These are phyloP conservation scores for Passer domesticus DNA, from an alignment of 2,113 vertebrate species.

Conservation along the genomic window DNA sequence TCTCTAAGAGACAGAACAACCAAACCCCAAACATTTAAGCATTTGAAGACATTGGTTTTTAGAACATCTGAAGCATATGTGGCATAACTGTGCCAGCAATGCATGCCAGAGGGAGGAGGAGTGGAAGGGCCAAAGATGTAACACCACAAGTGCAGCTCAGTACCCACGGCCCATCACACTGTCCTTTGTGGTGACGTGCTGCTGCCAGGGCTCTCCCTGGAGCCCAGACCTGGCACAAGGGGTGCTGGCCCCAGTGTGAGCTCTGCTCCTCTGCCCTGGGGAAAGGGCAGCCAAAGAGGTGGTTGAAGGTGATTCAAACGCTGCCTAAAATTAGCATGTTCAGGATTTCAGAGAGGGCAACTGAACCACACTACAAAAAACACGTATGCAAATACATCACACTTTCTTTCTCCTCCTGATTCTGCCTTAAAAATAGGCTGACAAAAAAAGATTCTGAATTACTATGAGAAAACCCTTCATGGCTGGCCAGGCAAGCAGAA, in stretches of 20 bases:
- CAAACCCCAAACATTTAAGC: accelerated
- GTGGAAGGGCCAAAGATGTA: not conserved
- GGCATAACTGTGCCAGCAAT: not conserved
- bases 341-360: not conserved
- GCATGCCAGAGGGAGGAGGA: not conserved
- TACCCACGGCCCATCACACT: accelerated
- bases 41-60: accelerated
- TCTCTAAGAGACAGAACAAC: not conserved
- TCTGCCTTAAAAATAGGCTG: not conserved
- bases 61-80: not conserved
- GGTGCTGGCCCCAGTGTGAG: not conserved
- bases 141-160: not conserved
- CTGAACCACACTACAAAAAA: not conserved
- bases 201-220: not conserved
- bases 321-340: not conserved
- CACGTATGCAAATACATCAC: not conserved
- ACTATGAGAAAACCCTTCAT: not conserved
- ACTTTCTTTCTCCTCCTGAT: not conserved
- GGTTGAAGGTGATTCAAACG: accelerated
- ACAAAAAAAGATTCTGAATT: not conserved
- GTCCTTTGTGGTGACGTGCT: not conserved
- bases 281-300: not conserved
- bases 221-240: not conserved
- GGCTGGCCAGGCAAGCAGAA: not conserved
- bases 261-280: not conserved